Evolutionary conservation across 2,797 vertebrate species (phyloP).

Genomic region (Pelodytes ibericus): DNA sequence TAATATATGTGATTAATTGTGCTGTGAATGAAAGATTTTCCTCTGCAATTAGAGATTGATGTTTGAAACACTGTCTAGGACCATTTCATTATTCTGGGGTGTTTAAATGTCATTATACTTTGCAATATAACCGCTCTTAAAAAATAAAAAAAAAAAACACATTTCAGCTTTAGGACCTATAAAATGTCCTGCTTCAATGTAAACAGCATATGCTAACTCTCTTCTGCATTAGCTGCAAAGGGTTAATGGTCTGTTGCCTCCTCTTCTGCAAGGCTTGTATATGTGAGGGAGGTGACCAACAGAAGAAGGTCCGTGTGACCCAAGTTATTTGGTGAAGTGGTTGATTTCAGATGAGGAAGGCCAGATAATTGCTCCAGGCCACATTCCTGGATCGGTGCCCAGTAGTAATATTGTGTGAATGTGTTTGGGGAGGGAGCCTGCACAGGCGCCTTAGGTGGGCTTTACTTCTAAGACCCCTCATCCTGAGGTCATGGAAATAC

Average conservation of each 20-base stretch:
- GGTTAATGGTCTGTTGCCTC: not conserved
- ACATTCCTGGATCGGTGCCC: constrained; percentile 40
- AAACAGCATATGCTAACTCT: no score
- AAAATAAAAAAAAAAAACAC: no score
- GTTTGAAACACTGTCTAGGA: no score
- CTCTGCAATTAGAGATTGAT: no score
- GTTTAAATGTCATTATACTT: no score
- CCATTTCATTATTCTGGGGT: no score
- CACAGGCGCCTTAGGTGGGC: constrained; percentile 25
- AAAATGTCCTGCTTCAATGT: no score
- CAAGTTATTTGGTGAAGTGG: constrained; percentile 25
- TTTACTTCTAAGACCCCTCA: constrained; percentile 9
- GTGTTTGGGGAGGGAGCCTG: constrained; percentile 12
- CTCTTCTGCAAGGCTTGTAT: no score
- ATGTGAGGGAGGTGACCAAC: constrained; percentile 7
- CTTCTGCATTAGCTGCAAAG: not conserved
- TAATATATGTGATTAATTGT: no score
- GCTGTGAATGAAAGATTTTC: no score
- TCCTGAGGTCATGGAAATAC: constrained; percentile 14
- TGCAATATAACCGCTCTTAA: no score
- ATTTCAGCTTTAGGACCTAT: no score
- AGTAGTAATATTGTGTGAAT: constrained; percentile 40
- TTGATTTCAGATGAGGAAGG: constrained; percentile 17
- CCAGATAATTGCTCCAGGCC: constrained; percentile 43
- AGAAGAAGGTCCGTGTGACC: constrained; percentile 32